Evolutionary conservation across 2,797 vertebrate genomes (phyloP), one percentile per base, ranked within the genome.

Genomic region (Peromyscus eremicus): DNA sequence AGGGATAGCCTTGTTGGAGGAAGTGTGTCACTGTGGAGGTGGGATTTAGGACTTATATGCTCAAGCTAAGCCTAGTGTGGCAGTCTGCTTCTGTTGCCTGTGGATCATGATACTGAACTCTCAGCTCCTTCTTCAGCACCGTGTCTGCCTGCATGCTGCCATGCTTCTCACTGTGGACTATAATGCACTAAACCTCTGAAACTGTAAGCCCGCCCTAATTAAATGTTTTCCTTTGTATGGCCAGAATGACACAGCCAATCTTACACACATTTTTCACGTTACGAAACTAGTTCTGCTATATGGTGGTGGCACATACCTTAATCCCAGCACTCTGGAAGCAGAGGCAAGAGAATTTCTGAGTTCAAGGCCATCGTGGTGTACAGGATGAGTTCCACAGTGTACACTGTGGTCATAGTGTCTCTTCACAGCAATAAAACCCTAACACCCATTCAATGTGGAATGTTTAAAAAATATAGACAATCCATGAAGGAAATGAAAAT

Each of bases 401-500:
- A n/a, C n/a, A n/a, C 23, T 75, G 23, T 75, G 37, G 37, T 75
- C 71, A 75, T 27, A 13, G 11, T 71, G 68, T 75, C 37, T 75
- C 71, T 75, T 75, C 71, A 40, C 40, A 43, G 37, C 37, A 75
- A 43, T 75, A 75, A 13, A 76, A 46, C 40, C 6, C 89, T 86
- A 89, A 79, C 37, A 94, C 80, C 43, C 0, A 2, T 49, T 70
- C 27, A 86, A 37, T n/a, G 13, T 62, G 71, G 37, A 60, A n/a
- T 89, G 16, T 84, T 95, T 62, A 79, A 86, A 92, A 94, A 57
- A 13, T 79, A 46, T 13, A 90, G 43, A 55, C 66, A 91, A 66
- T 80, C 37, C 17, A 76, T 46, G 32, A 89, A 92, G n/a, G n/a
- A 89, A 93, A 84, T 87, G 75, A 77, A 94, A 94, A 77, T 55